These are phyloP conservation scores for Steinernema carpocapsae DNA, from an alignment of 2,888 invertebrate genomes.

Conservation along the genomic window DNA sequence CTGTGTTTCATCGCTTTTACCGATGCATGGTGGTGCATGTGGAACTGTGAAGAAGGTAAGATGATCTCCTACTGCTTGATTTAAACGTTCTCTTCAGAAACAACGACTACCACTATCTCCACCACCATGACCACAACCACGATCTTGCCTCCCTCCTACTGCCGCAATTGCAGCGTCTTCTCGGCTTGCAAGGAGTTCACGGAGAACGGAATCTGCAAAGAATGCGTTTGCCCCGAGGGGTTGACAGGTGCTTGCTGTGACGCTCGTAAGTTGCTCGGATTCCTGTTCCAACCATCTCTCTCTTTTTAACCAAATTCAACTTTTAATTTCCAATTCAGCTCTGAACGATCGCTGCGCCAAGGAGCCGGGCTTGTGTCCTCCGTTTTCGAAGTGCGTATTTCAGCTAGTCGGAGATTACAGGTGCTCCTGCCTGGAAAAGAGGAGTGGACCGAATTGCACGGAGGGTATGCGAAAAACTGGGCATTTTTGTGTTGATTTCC, in stretches of 20 bases:
- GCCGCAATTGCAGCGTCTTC: not conserved
- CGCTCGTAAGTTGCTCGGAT: not conserved
- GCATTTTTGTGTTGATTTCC: not conserved
- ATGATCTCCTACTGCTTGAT: no score
- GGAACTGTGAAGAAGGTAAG: no score
- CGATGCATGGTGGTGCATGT: no score
- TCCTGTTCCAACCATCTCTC: not conserved
- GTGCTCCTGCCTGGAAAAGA: not conserved
- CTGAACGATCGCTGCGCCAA: not conserved
- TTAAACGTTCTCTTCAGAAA: no score
- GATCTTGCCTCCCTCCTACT: not conserved
- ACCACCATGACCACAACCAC: conserved; percentile 1
- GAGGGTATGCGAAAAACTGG: not conserved
- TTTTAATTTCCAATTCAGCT: not conserved
- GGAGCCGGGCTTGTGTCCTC: not conserved
- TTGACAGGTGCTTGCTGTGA: not conserved
- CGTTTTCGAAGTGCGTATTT: conserved; percentile 1
- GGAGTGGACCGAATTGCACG: not conserved
- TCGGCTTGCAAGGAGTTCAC: not conserved
- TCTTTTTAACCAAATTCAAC: not conserved
- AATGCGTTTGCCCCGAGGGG: conserved; percentile 14
- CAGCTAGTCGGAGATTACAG: not conserved
- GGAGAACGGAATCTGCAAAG: not conserved
- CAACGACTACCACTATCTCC: not conserved
- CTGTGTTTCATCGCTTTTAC: not conserved